Evolutionary conservation across 2,888 invertebrate species (phyloP).

Genomic region (Leptinotarsa juncta): DNA sequence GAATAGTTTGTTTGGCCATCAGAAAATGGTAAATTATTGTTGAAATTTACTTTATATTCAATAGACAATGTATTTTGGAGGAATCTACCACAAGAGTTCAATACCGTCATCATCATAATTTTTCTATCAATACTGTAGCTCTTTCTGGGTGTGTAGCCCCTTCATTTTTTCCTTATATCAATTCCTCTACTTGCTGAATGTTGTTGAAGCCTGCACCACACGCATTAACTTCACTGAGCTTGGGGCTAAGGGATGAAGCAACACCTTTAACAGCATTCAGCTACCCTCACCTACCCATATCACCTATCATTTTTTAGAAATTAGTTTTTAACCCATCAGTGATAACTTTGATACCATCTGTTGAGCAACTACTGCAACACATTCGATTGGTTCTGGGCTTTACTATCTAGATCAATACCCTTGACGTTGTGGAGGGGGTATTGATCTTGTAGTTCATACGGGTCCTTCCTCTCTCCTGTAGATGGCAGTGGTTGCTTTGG

Average conservation of each 20-base stretch:
- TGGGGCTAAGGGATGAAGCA: conserved; percentile 62
- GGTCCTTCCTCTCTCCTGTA: conserved; percentile 29
- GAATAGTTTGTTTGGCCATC: not conserved
- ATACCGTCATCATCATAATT: conserved; percentile 43
- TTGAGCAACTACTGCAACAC: conserved; percentile 37
- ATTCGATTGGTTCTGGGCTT: conserved; percentile 30
- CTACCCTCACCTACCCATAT: conserved; percentile 38
- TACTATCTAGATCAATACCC: conserved; percentile 27
- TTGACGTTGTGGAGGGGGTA: conserved; percentile 18
- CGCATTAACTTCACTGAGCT: conserved; percentile 62
- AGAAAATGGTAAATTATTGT: not conserved
- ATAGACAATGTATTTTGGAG: conserved; percentile 33
- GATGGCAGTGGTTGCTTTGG: conserved; percentile 46
- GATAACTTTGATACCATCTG: conserved; percentile 35
- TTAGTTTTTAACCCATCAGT: conserved; percentile 29
- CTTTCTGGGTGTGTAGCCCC: conserved; percentile 57
- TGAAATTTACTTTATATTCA: not conserved
- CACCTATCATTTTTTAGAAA: conserved; percentile 31
- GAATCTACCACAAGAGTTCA: conserved; percentile 36
- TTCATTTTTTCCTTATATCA: conserved; percentile 33
- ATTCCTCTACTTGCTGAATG: conserved; percentile 56
- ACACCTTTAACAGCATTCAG: conserved; percentile 65
- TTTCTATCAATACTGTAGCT: conserved; percentile 53
- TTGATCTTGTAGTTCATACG: conserved; percentile 33
- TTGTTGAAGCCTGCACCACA: conserved; percentile 67